Base-by-base conservation (phyloP, 2,888 invertebrate genomes). In the Rotaria sp. region DNA sequence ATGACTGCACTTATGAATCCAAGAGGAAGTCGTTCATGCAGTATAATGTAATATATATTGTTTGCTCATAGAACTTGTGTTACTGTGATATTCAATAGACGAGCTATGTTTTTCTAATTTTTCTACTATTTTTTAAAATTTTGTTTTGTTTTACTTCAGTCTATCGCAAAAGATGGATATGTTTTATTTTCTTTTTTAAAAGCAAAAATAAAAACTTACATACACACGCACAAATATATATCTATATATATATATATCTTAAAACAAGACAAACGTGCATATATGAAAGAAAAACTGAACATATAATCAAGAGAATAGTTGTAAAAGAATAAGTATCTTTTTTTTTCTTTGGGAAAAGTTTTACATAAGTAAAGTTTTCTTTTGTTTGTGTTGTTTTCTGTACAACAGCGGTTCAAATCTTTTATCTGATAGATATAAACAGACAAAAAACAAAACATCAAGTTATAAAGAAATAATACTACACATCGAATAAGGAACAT, bases 341-440 rank as follows among this genome's bases (percentile, higher is more conserved):
- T 67, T 35, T 67, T 5, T 35, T 35, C 10, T n/a, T n/a, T n/a
- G n/a, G 26, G 7, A 10, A 55, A 55, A 15, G 2, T 1, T 26
- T 11, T 15, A 26, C 10, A 55, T 26, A 15, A 55, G 26, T 55
- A 1, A 55, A 55, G 26, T n/a, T 59, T 59, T 59, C 21, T 52
- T 52, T 59, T 1, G 21, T 8, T 52, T 59, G 30, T 57, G 50
- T 57, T 67, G 30, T 30, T 67, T 67, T 67, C 67, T 67, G 67
- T 67, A 67, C 67, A 67, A 67, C 35, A 67, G 15, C 8, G 35
- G 67, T 35, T 38, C 35, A 67, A 26, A 67, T 18, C 15, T 67
- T 67, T 67, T 67, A 67, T 67, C 67, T 67, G 67, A 67, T 67
- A 67, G 35, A 67, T 67, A 67, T 35, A 67, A 38, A 67, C 35